A percentile compares a stretch with the other conserved stretches of the same genome.
phyloP scores from a whole-genome alignment of 2,888 invertebrate species.

The Heliconius erato region DNA sequence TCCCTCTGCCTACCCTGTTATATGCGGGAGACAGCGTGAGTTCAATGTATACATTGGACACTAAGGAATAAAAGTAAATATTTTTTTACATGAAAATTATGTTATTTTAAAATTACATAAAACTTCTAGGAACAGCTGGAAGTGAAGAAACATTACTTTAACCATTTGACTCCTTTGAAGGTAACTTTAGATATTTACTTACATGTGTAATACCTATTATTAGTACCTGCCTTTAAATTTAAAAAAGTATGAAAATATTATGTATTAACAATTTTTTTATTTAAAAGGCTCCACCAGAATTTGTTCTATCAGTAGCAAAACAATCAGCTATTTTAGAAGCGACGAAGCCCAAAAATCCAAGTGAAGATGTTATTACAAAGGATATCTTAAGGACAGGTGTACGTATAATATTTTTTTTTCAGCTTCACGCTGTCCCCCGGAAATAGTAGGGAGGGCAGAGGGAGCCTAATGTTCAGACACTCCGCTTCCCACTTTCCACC shows the following conservation, averaged over 20 bases:
- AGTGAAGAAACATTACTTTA: conserved; percentile 25
- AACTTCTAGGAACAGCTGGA: conserved; percentile 42
- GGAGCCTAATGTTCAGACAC: too few species aligned
- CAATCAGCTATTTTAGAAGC: conserved; percentile 61
- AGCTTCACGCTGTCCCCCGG: background rate
- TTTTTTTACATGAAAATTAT: background rate
- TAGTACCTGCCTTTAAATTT: too few species aligned
- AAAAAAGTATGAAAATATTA: too few species aligned
- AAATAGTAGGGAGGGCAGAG: too few species aligned
- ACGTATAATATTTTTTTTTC: background rate
- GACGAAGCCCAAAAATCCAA: conserved; percentile 53
- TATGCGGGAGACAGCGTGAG: too few species aligned
- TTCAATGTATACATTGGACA: too few species aligned
- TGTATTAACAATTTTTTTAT: too few species aligned
- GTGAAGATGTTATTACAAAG: conserved; percentile 55
- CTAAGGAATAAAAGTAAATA: background rate
- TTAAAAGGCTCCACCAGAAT: conserved; percentile 67
- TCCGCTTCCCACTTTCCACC: too few species aligned
- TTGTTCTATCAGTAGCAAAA: conserved; percentile 67
- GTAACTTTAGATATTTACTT: conserved; percentile 43
- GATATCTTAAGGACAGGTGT: conserved; percentile 67
- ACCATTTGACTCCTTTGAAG: conserved; percentile 50
- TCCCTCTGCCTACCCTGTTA: too few species aligned
- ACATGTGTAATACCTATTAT: too few species aligned
- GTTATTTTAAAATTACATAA: background rate